Evolutionary conservation across 2,797 vertebrate genomes (phyloP), one percentile per base, ranked within the genome.

Genomic region (Rallus crepitans): DNA sequence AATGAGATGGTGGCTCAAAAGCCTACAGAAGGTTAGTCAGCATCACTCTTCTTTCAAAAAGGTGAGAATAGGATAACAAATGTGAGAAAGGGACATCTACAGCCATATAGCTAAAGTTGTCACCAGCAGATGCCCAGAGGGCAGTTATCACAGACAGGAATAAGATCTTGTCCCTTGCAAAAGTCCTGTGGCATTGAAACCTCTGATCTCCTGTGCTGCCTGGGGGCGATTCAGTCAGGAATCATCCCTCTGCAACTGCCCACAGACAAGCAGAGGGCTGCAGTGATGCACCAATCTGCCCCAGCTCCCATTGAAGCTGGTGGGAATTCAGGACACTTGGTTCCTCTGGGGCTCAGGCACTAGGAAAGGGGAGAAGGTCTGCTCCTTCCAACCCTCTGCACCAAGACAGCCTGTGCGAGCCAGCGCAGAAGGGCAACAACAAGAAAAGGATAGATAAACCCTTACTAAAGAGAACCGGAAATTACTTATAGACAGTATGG

Each of bases 291-390:
- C 17, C 0, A 2, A 70, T 13, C 57, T 61, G 39, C 63, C 27
- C 19, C 39, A 31, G 30, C 28, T 89, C 45, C 65, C 61, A 17
- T 12, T 6, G 15, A 40, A 72, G 28, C 12, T n/a, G 0, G 0
- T 2, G 40, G 64, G 30, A 47, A 3, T 0, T 0, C 7, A 6
- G 2, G 6, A 8, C 1, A 4, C 13, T 81, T 0, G 0, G 30
- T 33, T 65, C 3, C 28, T 60, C 16, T 35, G 0, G 0, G 18
- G 7, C 24, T 40, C 25, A 24, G 37, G n/a, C 0, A 0, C 2
- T 4, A 0, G 3, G 42, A 39, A 65, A 63, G n/a, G 47, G 60
- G 11, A 5, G 13, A 79, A 84, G 7, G 28, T 1, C 15, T 11
- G 2, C 24, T 89, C 37, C 31, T 75, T 69, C 17, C 47, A 91